These are phyloP conservation scores for Melanotaenia boesemani DNA, from an alignment of 2,797 vertebrate genomes.

Conservation along the genomic window DNA sequence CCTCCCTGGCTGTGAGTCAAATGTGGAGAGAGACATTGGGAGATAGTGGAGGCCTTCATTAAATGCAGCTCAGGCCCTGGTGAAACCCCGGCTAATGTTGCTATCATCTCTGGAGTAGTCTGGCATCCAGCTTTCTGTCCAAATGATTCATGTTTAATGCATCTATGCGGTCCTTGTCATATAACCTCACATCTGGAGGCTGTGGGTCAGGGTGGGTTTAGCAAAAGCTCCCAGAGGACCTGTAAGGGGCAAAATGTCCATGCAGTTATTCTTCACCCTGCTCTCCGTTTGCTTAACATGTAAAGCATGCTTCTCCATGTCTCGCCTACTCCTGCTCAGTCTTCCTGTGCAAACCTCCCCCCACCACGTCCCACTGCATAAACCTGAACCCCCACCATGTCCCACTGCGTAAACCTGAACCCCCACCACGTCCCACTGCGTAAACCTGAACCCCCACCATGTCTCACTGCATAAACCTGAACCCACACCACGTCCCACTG, in stretches of 20 bases:
- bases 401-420: no score
- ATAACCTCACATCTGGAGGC: conserved; percentile 81
- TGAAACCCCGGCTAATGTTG: conserved; percentile 82
- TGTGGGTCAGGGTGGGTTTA: conserved; percentile 45
- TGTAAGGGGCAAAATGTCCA: conserved; percentile 52
- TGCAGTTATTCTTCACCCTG: conserved; percentile 65
- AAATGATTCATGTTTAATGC: conserved; percentile 84
- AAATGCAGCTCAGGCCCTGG: conserved; percentile 79
- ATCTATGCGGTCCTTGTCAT: conserved; percentile 75
- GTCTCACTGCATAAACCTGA: no score
- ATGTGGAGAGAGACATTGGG: conserved; percentile 65
- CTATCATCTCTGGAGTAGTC: conserved; percentile 81
- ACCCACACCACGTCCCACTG: no score
- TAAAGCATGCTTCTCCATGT: conserved; percentile 47
- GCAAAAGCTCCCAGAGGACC: conserved; percentile 58
- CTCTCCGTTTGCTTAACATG: conserved; percentile 79
- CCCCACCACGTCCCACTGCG: no score
- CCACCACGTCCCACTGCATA: conserved; percentile 28
- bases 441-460: no score
- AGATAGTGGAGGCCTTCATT: conserved; percentile 73
- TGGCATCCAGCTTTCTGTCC: conserved; percentile 65
- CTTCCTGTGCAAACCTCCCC: conserved; percentile 46
- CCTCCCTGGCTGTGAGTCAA: conserved; percentile 61
- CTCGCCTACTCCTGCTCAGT: conserved; percentile 51
- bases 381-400: conserved; percentile 45